Evolutionary conservation across 2,888 invertebrate species (phyloP).

Genomic region (Slavum lentiscoides): DNA sequence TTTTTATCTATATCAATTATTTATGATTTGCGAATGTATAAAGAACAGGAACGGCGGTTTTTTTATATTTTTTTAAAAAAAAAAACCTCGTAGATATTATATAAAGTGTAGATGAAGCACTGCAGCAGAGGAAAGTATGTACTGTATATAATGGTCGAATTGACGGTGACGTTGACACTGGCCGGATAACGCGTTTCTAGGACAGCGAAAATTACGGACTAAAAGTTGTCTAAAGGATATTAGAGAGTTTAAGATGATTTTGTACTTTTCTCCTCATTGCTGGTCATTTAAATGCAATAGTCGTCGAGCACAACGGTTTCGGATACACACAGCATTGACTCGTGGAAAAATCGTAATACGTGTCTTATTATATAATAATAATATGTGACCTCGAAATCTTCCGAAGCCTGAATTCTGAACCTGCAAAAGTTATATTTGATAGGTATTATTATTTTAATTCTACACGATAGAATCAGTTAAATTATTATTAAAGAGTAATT

Average conservation of each 20-base stretch:
- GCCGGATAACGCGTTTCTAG: conserved; percentile 31
- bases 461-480: neutral
- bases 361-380: neutral
- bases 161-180: conserved; percentile 35
- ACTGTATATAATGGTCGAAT: conserved; percentile 16
- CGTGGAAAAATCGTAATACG: no score
- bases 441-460: neutral
- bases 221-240: conserved; percentile 23
- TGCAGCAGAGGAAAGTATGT: neutral
- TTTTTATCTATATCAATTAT: no score
- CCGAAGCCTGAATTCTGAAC: neutral
- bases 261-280: neutral
- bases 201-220: conserved; percentile 18
- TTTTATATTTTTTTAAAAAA: no score
- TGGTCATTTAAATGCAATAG: neutral
- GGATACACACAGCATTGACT: no score
- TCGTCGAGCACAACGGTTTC: conserved; percentile 20
- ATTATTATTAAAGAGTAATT: neutral
- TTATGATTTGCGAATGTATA: no score
- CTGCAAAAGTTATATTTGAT: neutral
- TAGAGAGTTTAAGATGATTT: conserved; percentile 26
- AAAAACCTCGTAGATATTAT: neutral
- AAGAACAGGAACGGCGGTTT: no score
- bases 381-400: neutral
- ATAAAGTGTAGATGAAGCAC: neutral